A percentile compares a stretch with the other conserved stretches of the same genome.
These are phyloP conservation scores for Stratiomys singularior DNA, from an alignment of 2,888 invertebrate species.

Conservation along the genomic window DNA sequence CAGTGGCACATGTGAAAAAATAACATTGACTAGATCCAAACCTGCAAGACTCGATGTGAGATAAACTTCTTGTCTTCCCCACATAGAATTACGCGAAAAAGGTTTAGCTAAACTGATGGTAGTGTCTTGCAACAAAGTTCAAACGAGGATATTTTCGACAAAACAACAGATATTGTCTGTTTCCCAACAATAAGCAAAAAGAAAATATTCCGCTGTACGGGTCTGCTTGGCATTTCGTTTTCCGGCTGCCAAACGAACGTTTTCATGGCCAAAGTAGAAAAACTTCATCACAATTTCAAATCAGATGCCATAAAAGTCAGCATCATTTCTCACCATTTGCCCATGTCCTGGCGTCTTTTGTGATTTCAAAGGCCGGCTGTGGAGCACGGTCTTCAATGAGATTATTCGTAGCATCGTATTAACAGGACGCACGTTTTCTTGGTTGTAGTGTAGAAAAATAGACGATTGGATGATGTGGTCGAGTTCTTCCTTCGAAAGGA, in stretches of 20 bases:
- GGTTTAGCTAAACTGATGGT: background rate
- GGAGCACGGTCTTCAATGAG: slow-evolving; percentile 5
- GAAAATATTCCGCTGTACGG: too few species aligned
- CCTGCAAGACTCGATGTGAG: too few species aligned
- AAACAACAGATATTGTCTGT: background rate
- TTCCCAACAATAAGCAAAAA: background rate
- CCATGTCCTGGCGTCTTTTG: slow-evolving; percentile 36
- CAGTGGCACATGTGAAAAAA: too few species aligned
- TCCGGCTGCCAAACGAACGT: background rate
- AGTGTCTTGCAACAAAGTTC: background rate
- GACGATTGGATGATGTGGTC: background rate
- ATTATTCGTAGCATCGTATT: slow-evolving; percentile 2
- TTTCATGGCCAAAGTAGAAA: slow-evolving; percentile 35
- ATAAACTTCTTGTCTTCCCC: too few species aligned
- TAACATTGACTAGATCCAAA: too few species aligned
- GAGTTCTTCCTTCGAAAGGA: slow-evolving; percentile 19
- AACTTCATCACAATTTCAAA: slow-evolving; percentile 51
- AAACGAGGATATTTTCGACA: background rate
- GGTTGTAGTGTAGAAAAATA: background rate
- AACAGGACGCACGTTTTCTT: background rate
- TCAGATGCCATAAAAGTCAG: slow-evolving; percentile 49
- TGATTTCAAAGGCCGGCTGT: slow-evolving; percentile 29
- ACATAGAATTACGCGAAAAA: too few species aligned
- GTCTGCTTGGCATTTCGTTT: background rate
- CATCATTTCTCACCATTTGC: slow-evolving; percentile 39